A percentile compares a stretch with the other conserved stretches of the same genome.
Conservation (phyloP, 2,113 vertebrate species). For the Stercorarius parasiticus region DNA sequence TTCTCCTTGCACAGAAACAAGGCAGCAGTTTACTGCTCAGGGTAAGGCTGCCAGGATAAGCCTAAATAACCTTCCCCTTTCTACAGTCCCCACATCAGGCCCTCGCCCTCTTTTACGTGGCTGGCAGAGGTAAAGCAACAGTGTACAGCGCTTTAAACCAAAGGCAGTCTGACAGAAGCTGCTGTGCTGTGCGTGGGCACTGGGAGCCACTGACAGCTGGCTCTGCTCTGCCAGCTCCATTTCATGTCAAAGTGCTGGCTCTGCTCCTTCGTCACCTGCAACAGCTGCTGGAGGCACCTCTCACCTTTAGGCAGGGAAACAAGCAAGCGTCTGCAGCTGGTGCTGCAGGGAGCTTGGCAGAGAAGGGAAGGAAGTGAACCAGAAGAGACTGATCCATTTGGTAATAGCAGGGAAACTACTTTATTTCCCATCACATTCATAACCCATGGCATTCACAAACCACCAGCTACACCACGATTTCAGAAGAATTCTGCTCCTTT, state of each 20-base stretch:
- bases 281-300: background rate
- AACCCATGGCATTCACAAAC: background rate
- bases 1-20: background rate
- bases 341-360: background rate
- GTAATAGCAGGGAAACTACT: background rate
- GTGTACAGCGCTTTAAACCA: background rate
- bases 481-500: background rate
- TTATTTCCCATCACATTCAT: background rate
- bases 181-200: background rate
- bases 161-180: background rate
- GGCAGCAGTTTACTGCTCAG: background rate
- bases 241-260: background rate
- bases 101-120: rapidly evolving
- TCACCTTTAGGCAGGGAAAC: background rate
- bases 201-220: background rate
- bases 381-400: background rate
- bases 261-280: background rate
- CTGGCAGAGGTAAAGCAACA: background rate
- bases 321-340: background rate
- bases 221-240: background rate
- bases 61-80: background rate
- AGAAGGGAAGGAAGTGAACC: background rate
- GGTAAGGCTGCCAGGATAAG: background rate
- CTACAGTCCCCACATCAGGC: background rate
- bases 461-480: background rate